phyloP scores from a whole-genome alignment of 2,888 invertebrate genomes.

The Limnephilus marmoratus region DNA sequence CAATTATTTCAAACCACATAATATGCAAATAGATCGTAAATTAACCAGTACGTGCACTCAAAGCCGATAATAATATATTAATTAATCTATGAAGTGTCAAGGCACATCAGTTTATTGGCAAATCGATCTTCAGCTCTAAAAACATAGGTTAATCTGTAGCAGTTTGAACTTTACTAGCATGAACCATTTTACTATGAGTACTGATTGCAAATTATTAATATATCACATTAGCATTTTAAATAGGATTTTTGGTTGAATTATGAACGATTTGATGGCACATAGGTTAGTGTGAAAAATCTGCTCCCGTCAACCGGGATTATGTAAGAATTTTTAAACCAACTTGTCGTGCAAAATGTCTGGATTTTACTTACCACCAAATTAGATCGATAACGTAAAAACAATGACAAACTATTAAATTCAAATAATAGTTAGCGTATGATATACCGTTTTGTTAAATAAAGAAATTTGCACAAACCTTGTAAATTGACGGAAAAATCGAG shows the following conservation, averaged over 20 bases:
- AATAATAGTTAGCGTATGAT: background rate
- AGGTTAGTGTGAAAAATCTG: background rate
- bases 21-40: too few species aligned
- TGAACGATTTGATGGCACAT: background rate
- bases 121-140: background rate
- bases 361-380: background rate
- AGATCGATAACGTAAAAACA: background rate
- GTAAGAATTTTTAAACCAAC: constrained; percentile 36
- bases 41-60: background rate
- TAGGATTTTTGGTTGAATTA: background rate
- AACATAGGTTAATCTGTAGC: background rate
- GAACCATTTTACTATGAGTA: background rate
- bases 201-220: background rate
- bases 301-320: constrained; percentile 47
- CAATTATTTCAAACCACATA: too few species aligned
- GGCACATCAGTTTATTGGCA: background rate
- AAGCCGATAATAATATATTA: background rate
- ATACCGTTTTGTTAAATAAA: background rate
- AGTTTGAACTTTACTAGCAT: background rate
- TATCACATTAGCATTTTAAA: background rate
- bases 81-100: background rate
- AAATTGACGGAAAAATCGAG: constrained; percentile 44
- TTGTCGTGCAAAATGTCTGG: background rate
- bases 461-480: constrained; percentile 30
- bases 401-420: background rate